Percentiles rank a stretch among this genome's conserved stretches.
phyloP scores from a whole-genome alignment of 2,113 vertebrate genomes.

The Petaurus breviceps region DNA sequence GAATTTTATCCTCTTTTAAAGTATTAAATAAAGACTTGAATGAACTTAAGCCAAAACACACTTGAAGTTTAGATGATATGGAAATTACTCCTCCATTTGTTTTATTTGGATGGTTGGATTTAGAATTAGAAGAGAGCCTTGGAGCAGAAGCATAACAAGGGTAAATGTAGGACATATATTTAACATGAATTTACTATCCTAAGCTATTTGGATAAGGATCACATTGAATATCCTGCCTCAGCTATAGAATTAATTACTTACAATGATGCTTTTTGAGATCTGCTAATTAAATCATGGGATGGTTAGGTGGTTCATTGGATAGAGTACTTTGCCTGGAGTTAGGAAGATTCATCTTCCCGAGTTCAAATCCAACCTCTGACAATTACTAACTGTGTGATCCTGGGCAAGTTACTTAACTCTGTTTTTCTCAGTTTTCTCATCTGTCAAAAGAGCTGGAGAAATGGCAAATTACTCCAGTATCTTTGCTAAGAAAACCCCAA shows the following conservation, averaged over 20 bases:
- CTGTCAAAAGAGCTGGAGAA: neutral
- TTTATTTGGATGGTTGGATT: neutral
- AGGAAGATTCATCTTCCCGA: neutral
- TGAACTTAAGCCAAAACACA: neutral
- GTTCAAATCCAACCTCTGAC: neutral
- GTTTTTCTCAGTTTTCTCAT: neutral
- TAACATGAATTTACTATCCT: neutral
- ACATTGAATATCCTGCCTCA: neutral
- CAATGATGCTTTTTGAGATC: neutral
- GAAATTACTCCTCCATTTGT: neutral
- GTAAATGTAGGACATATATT: neutral
- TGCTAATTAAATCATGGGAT: neutral
- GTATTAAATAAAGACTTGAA: neutral
- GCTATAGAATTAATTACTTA: neutral
- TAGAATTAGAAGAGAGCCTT: neutral
- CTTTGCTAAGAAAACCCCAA: neutral
- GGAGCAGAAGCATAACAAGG: neutral
- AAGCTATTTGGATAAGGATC: neutral
- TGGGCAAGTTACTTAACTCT: neutral
- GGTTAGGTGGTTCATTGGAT: neutral
- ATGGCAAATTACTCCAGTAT: neutral
- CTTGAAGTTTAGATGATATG: neutral
- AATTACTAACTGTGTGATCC: neutral
- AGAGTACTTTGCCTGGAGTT: neutral
- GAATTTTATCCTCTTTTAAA: neutral